phyloP scores from a whole-genome alignment of 2,888 invertebrate genomes.

The Drosophila melanocephala region DNA sequence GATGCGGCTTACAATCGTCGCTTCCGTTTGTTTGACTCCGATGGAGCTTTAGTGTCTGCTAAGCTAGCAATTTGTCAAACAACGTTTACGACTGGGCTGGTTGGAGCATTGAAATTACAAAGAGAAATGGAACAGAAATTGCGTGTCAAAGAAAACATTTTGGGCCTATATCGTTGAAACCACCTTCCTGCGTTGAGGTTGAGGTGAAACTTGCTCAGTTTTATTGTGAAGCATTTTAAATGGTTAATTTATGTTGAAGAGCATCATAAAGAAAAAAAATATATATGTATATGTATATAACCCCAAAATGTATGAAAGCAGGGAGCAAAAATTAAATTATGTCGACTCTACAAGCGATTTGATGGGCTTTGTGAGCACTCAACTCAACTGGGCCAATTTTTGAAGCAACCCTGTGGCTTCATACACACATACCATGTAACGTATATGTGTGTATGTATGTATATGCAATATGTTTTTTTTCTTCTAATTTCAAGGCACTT shows the following conservation, averaged over 20 bases:
- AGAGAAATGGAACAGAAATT: conserved; percentile 44
- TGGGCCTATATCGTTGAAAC: conserved; percentile 16
- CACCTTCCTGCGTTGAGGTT: conserved; percentile 16
- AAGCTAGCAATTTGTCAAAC: conserved; percentile 72
- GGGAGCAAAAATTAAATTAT: conserved; percentile 66
- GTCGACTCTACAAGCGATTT: conserved; percentile 61
- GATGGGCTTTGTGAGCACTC: conserved; percentile 17
- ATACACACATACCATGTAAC: background rate
- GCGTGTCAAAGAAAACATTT: conserved; percentile 54
- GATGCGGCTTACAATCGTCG: conserved; percentile 22
- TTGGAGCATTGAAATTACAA: conserved; percentile 52
- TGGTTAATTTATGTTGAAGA: conserved; percentile 45
- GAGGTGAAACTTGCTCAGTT: conserved; percentile 18
- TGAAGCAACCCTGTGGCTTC: conserved; percentile 27
- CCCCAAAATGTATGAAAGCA: conserved; percentile 14
- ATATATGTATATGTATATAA: conserved; percentile 21
- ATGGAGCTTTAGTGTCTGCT: conserved; percentile 17
- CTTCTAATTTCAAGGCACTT: conserved; percentile 28
- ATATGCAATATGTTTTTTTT: conserved; percentile 10
- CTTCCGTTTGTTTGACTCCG: conserved; percentile 22
- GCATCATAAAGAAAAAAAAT: conserved; percentile 34
- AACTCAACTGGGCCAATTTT: conserved; percentile 12
- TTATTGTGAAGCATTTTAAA: conserved; percentile 48
- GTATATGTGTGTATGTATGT: background rate
- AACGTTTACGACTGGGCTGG: conserved; percentile 63